Evolutionary conservation across 2,888 invertebrate species (phyloP), one percentile per base, ranked within the genome.

Genomic region (Priocnemis perturbator): DNA sequence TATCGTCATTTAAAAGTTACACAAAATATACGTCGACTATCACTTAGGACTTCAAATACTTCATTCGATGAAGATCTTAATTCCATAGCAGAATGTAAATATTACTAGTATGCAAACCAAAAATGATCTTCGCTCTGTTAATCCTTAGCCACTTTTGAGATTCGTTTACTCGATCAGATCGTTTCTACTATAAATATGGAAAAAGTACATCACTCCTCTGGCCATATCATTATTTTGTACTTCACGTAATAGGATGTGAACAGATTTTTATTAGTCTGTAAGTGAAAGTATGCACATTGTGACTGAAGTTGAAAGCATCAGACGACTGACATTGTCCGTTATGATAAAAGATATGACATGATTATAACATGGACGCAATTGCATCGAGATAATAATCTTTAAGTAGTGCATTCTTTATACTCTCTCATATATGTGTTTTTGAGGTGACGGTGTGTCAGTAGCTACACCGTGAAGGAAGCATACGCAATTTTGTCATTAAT

Each of bases 31-130:
- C 62, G 60, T 67, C 64, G 44, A 60, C 65, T 56, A 68, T 73
- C 73, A 73, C 73, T 73, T 68, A 68, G 60, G 30, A 65, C 23
- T 66, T 65, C 60, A 59, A 55, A 52, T 20, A 21, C 63, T 44
- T 21, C 53, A 60, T 56, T 45, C 48, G 11, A 19, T 30, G 52
- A 26, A 45, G 60, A 37, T 66, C 59, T 60, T 73, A 37, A 56
- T 53, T 74, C 56, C 17, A 48, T 21, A 50, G 56, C 30, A 30
- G 20, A 47, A 30, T 74, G 69, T 74, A 66, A 60, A 73, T 73
- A 74, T 61, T 64, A n/a, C 44, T 3, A 14, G 47, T 17, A 48
- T 4, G 48, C 23, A 50, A 58, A 26, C 47, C 37, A 72, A 30
- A 50, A 65, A 56, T 50, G 55, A 58, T 30, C 47, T 64, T 61